A percentile compares a stretch with the other conserved stretches of the same genome.
phyloP scores from a whole-genome alignment of 2,797 vertebrate species.

The Microchirus variegatus region DNA sequence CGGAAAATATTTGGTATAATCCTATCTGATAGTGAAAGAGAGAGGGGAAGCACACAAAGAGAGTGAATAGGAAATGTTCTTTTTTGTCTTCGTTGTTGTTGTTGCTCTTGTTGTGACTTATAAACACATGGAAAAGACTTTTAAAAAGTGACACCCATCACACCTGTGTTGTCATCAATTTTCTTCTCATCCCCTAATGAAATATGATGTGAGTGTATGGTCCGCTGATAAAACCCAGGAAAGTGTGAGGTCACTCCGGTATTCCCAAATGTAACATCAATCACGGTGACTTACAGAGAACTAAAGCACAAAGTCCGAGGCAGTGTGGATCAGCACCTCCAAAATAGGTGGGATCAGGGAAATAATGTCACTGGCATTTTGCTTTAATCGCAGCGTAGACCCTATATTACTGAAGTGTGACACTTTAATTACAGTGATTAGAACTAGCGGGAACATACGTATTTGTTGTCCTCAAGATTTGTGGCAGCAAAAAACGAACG shows the following conservation, averaged over 20 bases:
- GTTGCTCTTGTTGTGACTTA: slow-evolving; percentile 5
- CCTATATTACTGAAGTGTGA: slow-evolving; percentile 45
- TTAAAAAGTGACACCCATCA: slow-evolving; percentile 34
- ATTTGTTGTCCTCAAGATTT: slow-evolving; percentile 43
- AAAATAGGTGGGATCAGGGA: slow-evolving; percentile 40
- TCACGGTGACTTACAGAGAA: slow-evolving; percentile 42
- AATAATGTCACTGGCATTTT: slow-evolving; percentile 40
- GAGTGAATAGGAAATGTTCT: neutral
- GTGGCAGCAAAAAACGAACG: slow-evolving; percentile 24
- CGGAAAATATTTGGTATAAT: slow-evolving; percentile 38
- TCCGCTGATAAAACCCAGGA: slow-evolving; percentile 49
- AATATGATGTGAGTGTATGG: slow-evolving; percentile 45
- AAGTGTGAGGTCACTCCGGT: slow-evolving; percentile 55
- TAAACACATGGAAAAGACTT: slow-evolving; percentile 26
- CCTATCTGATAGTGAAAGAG: slow-evolving; percentile 16
- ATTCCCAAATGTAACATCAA: slow-evolving; percentile 53
- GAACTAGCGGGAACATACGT: slow-evolving; percentile 26
- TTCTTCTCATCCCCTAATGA: slow-evolving; percentile 30
- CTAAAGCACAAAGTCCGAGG: slow-evolving; percentile 18
- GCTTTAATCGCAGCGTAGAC: slow-evolving; percentile 50
- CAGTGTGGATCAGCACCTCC: slow-evolving; percentile 35
- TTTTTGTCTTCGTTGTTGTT: slow-evolving; percentile 14
- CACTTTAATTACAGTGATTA: slow-evolving; percentile 62
- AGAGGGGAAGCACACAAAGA: slow-evolving; percentile 29
- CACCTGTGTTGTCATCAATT: slow-evolving; percentile 49